Evolutionary conservation across 2,797 vertebrate species (phyloP).

Genomic region (Sebastes hubbsi): DNA sequence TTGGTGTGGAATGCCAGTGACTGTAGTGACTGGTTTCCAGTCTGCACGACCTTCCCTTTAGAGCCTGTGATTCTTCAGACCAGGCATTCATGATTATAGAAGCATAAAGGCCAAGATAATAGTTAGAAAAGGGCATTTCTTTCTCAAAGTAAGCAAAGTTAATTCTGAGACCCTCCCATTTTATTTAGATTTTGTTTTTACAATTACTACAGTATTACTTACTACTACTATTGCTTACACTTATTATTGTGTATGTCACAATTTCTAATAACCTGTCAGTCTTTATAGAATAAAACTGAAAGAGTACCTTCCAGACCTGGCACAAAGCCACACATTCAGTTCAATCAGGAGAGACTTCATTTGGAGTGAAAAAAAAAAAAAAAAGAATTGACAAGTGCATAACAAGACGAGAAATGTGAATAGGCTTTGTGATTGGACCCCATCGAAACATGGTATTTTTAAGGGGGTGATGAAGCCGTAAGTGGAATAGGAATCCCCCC

Average conservation of each 20-base stretch:
- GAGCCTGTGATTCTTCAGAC: slow-evolving; percentile 8
- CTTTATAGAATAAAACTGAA: not conserved
- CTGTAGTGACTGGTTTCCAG: slow-evolving; percentile 32
- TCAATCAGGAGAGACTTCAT: not conserved
- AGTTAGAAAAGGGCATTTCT: slow-evolving; percentile 17
- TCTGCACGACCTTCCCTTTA: slow-evolving; percentile 13
- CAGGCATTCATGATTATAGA: slow-evolving; percentile 3
- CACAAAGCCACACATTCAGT: not conserved
- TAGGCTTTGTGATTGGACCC: too few relatives aligned
- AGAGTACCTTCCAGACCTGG: not conserved
- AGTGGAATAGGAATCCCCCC: too few relatives aligned
- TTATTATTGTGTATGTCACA: not conserved
- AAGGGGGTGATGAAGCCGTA: too few relatives aligned
- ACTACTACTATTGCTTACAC: too few relatives aligned
- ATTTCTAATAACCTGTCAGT: not conserved
- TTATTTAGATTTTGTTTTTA: not conserved
- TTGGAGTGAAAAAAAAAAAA: too few relatives aligned
- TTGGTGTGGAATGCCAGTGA: slow-evolving; percentile 76
- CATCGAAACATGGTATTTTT: too few relatives aligned
- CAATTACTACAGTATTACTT: not conserved
- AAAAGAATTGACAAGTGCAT: too few relatives aligned
- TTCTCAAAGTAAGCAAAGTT: not conserved
- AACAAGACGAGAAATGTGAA: too few relatives aligned
- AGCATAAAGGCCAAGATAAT: slow-evolving; percentile 5
- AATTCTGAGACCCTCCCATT: not conserved